Base-by-base conservation (phyloP, 2,797 vertebrate genomes). In the Acanthopagrus latus region DNA sequence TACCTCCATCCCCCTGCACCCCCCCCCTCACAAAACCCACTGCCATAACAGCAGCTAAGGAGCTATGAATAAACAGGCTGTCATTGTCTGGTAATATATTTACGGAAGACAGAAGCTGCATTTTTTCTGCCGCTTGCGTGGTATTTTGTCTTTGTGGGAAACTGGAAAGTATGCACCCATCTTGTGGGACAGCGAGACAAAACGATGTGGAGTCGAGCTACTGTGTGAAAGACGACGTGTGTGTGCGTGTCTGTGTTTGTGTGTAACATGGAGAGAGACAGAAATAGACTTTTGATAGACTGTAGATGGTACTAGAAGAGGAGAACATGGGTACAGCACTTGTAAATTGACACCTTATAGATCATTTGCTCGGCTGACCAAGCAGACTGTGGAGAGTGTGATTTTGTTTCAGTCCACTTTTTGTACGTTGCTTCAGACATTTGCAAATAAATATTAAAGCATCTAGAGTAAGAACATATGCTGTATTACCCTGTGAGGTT, bases 141-240 rank as follows among this genome's bases (percentile, higher is more conserved):
- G 72, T 55, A 81, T 83, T 88, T 78, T 88, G 65, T 82, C 71
- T 92, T 88, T 91, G 93, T 94, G 93, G 93, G 93, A 94, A 94
- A 93, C 81, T 90, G 80, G 87, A 92, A 94, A 91, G 64, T 91
- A 90, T 93, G 89, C 65, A 71, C 79, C 84, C 80, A 74, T 91
- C 71, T 84, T 87, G 74, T 90, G 87, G 85, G 87, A 93, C 78
- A 86, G 73, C 7, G 48, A 86, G 80, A 88, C 82, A 82, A 66
- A 90, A 76, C 5, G 64, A 78, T 74, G 55, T 63, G 46, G 78
- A 81, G 72, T 64, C n/a, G 64, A 60, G 76, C 88, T 78, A 81
- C 86, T 83, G 81, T 89, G 51, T 5, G 50, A 69, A 70, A 70
- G 25, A 27, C 6, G 16, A 1, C 52, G 74, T 64, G 46, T 41